These are phyloP conservation scores for Cosmia pyralina DNA, from an alignment of 2,888 invertebrate genomes.

Conservation along the genomic window DNA sequence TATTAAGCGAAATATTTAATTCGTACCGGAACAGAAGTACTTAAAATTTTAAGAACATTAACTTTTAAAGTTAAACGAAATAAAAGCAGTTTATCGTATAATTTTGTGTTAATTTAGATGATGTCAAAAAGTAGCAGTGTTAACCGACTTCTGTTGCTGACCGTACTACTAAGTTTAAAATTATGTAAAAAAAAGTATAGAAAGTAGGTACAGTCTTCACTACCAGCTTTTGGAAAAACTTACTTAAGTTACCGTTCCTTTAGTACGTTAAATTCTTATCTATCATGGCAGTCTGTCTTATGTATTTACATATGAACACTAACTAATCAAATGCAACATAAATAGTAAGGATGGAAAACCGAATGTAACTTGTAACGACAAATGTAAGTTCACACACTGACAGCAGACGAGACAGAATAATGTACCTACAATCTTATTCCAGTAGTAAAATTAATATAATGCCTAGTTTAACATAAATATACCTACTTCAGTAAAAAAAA, in stretches of 20 bases:
- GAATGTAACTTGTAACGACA: neutral
- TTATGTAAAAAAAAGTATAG: too few relatives aligned
- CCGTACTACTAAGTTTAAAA: too few relatives aligned
- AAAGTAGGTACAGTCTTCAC: neutral
- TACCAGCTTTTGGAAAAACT: neutral
- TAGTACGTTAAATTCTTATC: neutral
- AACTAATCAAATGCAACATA: too few relatives aligned
- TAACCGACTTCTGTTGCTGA: too few relatives aligned
- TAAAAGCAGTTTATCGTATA: too few relatives aligned
- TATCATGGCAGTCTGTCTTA: neutral
- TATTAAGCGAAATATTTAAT: too few relatives aligned
- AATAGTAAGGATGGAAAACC: neutral
- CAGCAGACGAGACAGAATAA: neutral
- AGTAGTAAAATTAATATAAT: neutral
- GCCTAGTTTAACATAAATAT: neutral
- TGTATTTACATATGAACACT: neutral
- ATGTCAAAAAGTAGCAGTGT: too few relatives aligned
- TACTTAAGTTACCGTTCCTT: neutral
- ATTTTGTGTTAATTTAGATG: too few relatives aligned
- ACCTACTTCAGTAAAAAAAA: neutral
- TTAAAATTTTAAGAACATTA: too few relatives aligned
- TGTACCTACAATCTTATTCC: neutral
- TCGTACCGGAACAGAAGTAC: too few relatives aligned
- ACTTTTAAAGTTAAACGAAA: too few relatives aligned
- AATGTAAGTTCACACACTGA: neutral